Conservation (phyloP, 2,888 invertebrate genomes). For the Chymomyza fuscimana region DNA sequence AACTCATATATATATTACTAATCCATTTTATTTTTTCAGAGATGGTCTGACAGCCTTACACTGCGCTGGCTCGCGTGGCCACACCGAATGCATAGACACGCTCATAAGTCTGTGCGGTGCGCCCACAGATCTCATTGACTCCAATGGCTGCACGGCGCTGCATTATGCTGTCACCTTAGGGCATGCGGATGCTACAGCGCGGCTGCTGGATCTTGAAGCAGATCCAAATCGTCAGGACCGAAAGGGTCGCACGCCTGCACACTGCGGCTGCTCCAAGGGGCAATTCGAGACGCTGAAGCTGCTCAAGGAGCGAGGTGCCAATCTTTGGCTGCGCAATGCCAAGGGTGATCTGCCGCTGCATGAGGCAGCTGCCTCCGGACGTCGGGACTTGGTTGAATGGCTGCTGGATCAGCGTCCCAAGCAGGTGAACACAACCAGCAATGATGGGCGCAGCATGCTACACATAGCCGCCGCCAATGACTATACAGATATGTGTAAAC, state of each 20-base stretch:
- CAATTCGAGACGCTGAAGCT: slow-evolving; percentile 92
- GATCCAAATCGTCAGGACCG: slow-evolving; percentile 95
- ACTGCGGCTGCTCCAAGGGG: slow-evolving; percentile 97
- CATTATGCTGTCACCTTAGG: slow-evolving; percentile 98
- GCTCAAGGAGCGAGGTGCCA: slow-evolving; percentile 87
- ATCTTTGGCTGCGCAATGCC: slow-evolving; percentile 94
- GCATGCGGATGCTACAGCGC: slow-evolving; percentile 94
- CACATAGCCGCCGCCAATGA: slow-evolving; percentile 97
- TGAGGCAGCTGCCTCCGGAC: slow-evolving; percentile 95
- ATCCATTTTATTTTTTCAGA: slow-evolving; percentile 81
- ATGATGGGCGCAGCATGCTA: slow-evolving; percentile 94
- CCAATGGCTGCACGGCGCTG: slow-evolving; percentile 96
- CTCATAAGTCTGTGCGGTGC: slow-evolving; percentile 93
- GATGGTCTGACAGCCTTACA: slow-evolving; percentile 97
- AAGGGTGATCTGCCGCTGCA: slow-evolving; percentile 97
- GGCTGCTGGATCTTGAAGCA: slow-evolving; percentile 93
- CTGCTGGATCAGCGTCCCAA: slow-evolving; percentile 90
- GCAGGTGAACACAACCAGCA: slow-evolving; percentile 92
- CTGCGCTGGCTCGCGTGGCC: slow-evolving; percentile 97
- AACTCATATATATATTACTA: neutral
- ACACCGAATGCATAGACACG: slow-evolving; percentile 94
- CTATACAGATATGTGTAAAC: slow-evolving; percentile 94
- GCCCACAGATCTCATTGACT: slow-evolving; percentile 92
- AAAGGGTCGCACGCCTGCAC: slow-evolving; percentile 94
- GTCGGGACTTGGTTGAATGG: slow-evolving; percentile 94